phyloP scores from a whole-genome alignment of 1,140 invertebrate species.

The Atta colombica region DNA sequence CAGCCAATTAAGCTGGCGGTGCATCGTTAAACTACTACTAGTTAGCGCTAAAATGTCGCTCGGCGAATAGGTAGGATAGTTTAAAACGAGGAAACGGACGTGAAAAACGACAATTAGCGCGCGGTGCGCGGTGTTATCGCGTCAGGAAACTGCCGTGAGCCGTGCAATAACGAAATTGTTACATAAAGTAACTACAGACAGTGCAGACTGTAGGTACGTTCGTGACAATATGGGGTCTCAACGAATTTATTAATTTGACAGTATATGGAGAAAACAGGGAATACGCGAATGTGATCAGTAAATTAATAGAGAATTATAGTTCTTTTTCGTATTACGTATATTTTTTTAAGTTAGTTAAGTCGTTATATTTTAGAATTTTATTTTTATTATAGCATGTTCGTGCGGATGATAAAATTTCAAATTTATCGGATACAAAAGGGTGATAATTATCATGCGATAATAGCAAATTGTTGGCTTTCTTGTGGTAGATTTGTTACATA shows the following conservation, averaged over 20 bases:
- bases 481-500: conserved; percentile 50
- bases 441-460: conserved; percentile 22
- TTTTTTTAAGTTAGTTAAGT: background rate
- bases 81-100: conserved; percentile 74
- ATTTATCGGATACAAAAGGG: conserved; percentile 44
- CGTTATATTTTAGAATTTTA: background rate
- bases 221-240: conserved; percentile 36
- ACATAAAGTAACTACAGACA: conserved; percentile 61
- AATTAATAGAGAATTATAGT: background rate
- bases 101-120: conserved; percentile 77
- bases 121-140: conserved; percentile 66
- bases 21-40: conserved; percentile 73
- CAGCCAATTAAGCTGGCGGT: conserved; percentile 69
- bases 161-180: conserved; percentile 69
- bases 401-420: background rate
- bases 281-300: background rate
- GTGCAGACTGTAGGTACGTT: background rate
- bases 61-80: conserved; percentile 47
- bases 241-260: background rate
- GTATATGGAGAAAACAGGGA: background rate
- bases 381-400: background rate
- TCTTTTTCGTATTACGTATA: background rate
- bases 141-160: conserved; percentile 65
- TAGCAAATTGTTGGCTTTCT: conserved; percentile 29
- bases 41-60: conserved; percentile 74